phyloP scores from a whole-genome alignment of 2,888 invertebrate genomes.

The Epinotia bilunana region DNA sequence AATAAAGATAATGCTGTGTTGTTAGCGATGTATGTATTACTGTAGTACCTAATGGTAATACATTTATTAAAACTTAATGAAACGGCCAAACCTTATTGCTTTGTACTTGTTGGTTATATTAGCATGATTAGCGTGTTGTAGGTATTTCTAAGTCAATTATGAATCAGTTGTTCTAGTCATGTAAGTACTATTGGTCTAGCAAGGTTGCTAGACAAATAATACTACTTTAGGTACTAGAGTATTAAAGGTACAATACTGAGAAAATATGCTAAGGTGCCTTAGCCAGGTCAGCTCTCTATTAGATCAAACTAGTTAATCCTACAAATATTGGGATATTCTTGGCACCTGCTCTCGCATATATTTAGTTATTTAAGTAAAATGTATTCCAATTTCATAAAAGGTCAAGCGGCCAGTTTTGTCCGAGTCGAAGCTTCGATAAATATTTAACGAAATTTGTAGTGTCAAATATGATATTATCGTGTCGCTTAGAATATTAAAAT shows the following conservation, averaged over 20 bases:
- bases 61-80: too few species aligned
- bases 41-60: too few species aligned
- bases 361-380: constrained; percentile 1
- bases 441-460: constrained; percentile 6
- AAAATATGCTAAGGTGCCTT: not conserved
- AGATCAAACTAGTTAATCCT: not conserved
- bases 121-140: too few species aligned
- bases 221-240: too few species aligned
- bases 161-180: constrained; percentile 6
- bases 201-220: too few species aligned
- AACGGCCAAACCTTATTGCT: too few species aligned
- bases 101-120: too few species aligned
- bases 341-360: not conserved
- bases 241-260: too few species aligned
- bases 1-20: not conserved
- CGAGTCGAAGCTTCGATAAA: constrained; percentile 13
- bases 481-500: not conserved
- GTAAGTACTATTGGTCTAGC: not conserved
- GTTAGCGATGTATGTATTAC: not conserved
- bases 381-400: constrained; percentile 6
- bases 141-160: constrained; percentile 1
- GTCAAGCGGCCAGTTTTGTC: constrained; percentile 15
- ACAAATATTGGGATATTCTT: not conserved
- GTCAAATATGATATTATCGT: constrained; percentile 7
- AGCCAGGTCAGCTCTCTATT: not conserved